Evolutionary conservation across 2,113 vertebrate species (phyloP), one percentile per base, ranked within the genome.

Genomic region (Naja naja): DNA sequence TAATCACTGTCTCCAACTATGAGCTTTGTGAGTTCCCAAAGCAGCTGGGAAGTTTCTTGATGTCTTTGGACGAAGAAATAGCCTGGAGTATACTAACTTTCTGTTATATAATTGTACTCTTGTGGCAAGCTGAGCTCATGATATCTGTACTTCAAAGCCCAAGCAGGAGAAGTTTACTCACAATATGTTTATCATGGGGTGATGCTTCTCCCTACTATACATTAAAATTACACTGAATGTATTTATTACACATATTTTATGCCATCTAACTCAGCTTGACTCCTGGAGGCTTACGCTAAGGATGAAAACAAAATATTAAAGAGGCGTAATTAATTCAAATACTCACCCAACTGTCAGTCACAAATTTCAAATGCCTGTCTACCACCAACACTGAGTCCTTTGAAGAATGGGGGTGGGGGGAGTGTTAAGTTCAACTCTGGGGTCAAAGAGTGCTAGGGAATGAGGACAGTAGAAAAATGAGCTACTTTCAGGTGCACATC

Each of bases 11-110:
- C 54, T 94, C 74, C 34, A 30, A 30, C 91, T 93, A 94, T 86
- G 74, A 89, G 74, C 89, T 91, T n/a, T 89, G 39, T 91, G 69
- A 81, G n/a, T 89, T 89, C 86, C 90, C 89, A 93, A 93, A 93
- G 49, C n/a, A 91, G 54, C 93, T 95, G 92, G 69, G 92, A 93
- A 34, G 11, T 69, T 93, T 94, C 58, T 3, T 93, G 1, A 90
- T 92, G 64, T 91, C 95, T 90, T 95, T 94, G 90, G 54, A 43
- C 55, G 87, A 87, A 60, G 49, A 93, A 93, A 91, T 34, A 91
- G 55, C 22, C 60, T 89, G 89, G 49, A 85, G 93, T 81, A 60
- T 89, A 49, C 74, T 53, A 8, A 89, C 69, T 85, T 91, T 90
- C 87, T 81, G 10, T 88, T 88, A 64, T 92, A 53, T n/a, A 95